Evolutionary conservation across 1,140 invertebrate species (phyloP).

Genomic region (Pogonomyrmex barbatus): DNA sequence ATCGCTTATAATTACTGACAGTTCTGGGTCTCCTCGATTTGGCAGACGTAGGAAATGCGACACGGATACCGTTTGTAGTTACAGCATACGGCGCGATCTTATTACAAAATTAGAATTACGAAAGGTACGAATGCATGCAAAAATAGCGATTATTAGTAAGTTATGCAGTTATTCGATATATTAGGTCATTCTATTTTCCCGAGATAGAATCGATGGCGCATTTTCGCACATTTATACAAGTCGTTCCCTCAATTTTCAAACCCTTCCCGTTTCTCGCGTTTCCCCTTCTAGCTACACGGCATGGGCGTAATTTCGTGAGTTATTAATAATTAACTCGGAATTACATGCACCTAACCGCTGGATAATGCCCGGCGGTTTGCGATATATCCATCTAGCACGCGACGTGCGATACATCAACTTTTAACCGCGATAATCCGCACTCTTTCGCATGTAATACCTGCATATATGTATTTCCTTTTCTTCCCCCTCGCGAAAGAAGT

Average conservation of each 20-base stretch:
- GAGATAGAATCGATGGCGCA: background rate
- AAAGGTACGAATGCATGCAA: constrained; percentile 7
- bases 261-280: constrained; percentile 39
- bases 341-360: constrained; percentile 59
- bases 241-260: constrained; percentile 13
- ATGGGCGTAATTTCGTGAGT: constrained; percentile 54
- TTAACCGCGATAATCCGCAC: constrained; percentile 65
- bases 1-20: constrained; percentile 60
- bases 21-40: constrained; percentile 49
- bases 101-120: constrained; percentile 45
- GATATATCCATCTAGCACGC: constrained; percentile 62
- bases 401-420: constrained; percentile 66
- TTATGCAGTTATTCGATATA: background rate
- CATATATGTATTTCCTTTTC: constrained; percentile 12
- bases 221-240: constrained; percentile 38
- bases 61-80: constrained; percentile 31
- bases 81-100: constrained; percentile 28
- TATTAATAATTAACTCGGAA: constrained; percentile 67
- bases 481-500: constrained; percentile 40
- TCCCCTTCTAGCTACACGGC: constrained; percentile 35
- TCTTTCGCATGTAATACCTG: constrained; percentile 52
- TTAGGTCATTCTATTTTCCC: background rate
- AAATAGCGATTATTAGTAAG: background rate
- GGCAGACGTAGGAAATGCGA: constrained; percentile 35
- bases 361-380: constrained; percentile 27